Conservation (phyloP, 2,113 vertebrate species). For the Trachemys scripta region DNA sequence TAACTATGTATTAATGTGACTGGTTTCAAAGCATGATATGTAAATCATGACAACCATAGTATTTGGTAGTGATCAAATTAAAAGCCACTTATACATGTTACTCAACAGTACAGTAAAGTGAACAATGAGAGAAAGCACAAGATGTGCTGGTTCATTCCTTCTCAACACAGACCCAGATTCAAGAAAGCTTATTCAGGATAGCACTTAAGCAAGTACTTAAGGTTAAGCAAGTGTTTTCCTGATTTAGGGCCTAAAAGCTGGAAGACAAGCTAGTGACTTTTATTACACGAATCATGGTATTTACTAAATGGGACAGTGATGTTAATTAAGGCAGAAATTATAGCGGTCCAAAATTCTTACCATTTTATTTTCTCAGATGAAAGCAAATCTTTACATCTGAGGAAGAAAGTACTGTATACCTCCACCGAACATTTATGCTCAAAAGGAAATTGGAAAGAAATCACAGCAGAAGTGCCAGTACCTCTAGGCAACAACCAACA, state of each 20-base stretch:
- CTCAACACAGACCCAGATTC: background rate
- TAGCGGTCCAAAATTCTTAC: background rate
- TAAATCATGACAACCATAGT: constrained; percentile 20
- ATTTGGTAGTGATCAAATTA: background rate
- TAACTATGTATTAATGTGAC: constrained; percentile 2
- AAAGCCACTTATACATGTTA: background rate
- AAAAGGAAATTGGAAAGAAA: background rate
- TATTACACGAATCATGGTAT: background rate
- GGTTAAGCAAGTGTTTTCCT: background rate
- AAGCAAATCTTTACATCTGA: background rate
- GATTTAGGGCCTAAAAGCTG: background rate
- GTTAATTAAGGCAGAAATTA: background rate
- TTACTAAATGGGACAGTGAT: background rate
- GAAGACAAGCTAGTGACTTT: background rate
- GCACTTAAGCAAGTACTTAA: background rate
- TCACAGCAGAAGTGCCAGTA: background rate
- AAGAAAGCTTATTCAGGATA: background rate
- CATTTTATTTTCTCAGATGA: background rate
- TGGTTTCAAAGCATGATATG: background rate
- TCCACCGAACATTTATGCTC: background rate
- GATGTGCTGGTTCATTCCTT: background rate
- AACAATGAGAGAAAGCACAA: background rate
- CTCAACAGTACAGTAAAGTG: background rate
- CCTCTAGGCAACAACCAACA: background rate
- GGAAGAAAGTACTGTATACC: background rate